Base-by-base conservation (phyloP, 1,140 invertebrate species). In the Pogonomyrmex barbatus region DNA sequence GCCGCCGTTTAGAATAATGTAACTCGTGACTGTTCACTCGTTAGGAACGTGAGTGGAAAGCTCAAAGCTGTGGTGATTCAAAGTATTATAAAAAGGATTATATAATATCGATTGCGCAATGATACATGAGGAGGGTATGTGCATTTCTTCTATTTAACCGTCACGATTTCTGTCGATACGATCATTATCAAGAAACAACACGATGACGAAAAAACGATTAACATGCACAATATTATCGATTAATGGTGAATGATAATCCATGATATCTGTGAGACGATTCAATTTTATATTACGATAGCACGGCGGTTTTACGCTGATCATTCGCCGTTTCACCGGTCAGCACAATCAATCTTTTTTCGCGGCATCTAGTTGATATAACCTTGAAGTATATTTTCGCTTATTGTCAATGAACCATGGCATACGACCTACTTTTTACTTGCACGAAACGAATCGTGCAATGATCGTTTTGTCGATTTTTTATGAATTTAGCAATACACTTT, bases 341-440 rank as follows among this genome's bases (percentile, higher is more conserved):
- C 33, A 52, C 33, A 24, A 56, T 67, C 56, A 56, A 47, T 73
- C 6, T 36, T 50, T 12, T 14, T 86, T 45, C 9, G 24, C 24
- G 24, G n/a, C 50, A 2, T 9, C n/a, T 24, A 50, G n/a, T 42
- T 14, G 12, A 50, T 10, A 2, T n/a, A 84, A 68, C 81, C 86
- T 87, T 87, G 86, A 58, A 42, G 62, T 30, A 60, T 60, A 58
- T 85, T 87, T 87, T 87, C 81, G 81, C 65, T 36, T 50, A 14
- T 36, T 65, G 58, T 62, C 81, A 68, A 50, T 65, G 86, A 67
- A 87, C 86, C 62, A 52, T 87, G 39, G 56, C 70, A n/a, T 14
- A 45, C 24, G 86, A 36, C 86, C 86, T 85, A 85, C 86, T 87
- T 87, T 75, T 68, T 58, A 65, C 42, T 10, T 70, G 71, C 60